Conservation (phyloP, 2,113 vertebrate species). For the Blennius ocellaris region DNA sequence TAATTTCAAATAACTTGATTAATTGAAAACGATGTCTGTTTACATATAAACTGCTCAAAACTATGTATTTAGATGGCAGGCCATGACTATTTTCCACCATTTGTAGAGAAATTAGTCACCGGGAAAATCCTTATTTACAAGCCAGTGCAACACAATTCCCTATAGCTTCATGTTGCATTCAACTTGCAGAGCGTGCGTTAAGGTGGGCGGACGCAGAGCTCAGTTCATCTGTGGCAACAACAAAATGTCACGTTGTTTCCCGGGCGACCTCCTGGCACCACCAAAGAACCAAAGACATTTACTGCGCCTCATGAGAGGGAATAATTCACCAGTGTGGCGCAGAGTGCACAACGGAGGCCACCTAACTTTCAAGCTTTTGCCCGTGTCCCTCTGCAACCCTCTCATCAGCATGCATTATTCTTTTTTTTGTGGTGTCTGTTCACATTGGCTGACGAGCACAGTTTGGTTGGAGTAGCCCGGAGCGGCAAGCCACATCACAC, state of each 20-base stretch:
- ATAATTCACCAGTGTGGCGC: conserved; percentile 69
- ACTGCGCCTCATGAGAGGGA: conserved; percentile 66
- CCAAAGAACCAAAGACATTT: conserved; percentile 27
- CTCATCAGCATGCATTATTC: conserved; percentile 78
- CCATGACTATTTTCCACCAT: too few relatives aligned
- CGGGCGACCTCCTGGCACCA: conserved; percentile 34
- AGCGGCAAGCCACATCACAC: conserved; percentile 66
- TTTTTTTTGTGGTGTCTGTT: conserved; percentile 57
- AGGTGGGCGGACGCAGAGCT: conserved; percentile 3
- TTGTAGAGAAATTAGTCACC: too few relatives aligned
- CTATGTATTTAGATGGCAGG: too few relatives aligned
- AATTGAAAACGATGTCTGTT: too few relatives aligned
- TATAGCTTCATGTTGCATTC: neutral
- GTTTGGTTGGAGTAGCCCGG: conserved; percentile 53
- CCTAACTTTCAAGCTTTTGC: conserved; percentile 66
- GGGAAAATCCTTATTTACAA: too few relatives aligned
- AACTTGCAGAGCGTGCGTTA: conserved; percentile 6
- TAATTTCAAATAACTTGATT: too few relatives aligned
- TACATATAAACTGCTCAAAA: too few relatives aligned
- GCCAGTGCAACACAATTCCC: too few relatives aligned
- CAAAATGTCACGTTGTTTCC: conserved; percentile 47
- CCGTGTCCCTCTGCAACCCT: conserved; percentile 16
- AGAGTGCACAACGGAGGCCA: conserved; percentile 45
- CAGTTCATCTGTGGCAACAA: conserved; percentile 35
- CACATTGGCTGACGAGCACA: conserved; percentile 51